A percentile compares a stretch with the other conserved stretches of the same genome.
phyloP scores from a whole-genome alignment of 2,113 vertebrate genomes.

The Ibidorhyncha struthersii region DNA sequence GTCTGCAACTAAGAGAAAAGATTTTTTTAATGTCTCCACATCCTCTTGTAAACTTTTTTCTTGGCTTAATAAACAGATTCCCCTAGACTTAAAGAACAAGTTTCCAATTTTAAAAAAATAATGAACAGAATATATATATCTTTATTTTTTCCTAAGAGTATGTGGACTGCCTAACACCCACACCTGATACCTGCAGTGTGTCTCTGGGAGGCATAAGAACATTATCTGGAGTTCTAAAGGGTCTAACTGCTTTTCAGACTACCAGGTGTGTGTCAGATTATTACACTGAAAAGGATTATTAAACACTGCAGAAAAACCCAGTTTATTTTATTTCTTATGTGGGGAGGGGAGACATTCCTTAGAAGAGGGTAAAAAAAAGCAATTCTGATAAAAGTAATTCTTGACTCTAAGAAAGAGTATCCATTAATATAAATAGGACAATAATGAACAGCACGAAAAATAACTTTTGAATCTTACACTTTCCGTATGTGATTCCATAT shows the following conservation, averaged over 20 bases:
- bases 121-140: neutral
- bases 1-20: neutral
- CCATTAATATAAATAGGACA: neutral
- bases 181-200: neutral
- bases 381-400: neutral
- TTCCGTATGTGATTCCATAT: no score
- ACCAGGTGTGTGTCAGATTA: neutral
- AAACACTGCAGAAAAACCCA: neutral
- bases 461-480: no score
- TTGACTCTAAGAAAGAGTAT: neutral
- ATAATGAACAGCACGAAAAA: neutral
- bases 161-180: neutral
- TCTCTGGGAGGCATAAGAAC: neutral
- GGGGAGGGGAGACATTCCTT: neutral
- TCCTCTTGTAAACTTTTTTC: neutral
- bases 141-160: neutral
- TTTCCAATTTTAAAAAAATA: neutral
- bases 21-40: neutral
- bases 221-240: neutral
- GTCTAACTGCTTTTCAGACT: slow-evolving; percentile 6
- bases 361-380: no score
- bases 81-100: neutral
- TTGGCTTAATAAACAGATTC: neutral
- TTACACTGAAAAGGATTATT: neutral
- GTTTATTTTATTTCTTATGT: neutral